A percentile compares a stretch with the other conserved stretches of the same genome.
Evolutionary conservation across 2,113 vertebrate species (phyloP).

Genomic region (Pluvialis apricaria): DNA sequence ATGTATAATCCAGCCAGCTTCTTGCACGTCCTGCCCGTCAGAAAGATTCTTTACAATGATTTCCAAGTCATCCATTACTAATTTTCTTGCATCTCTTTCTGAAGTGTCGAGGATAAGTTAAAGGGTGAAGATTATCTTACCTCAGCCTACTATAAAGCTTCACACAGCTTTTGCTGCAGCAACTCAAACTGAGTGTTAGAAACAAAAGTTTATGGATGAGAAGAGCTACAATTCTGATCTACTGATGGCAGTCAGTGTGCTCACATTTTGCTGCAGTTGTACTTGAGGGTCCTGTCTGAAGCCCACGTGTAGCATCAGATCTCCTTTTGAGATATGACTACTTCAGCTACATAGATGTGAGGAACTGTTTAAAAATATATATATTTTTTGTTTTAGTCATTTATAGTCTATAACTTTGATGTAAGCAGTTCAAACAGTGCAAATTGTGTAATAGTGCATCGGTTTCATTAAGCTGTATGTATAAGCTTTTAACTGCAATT

Average conservation of each 20-base stretch:
- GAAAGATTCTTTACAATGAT: background rate
- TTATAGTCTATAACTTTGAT: background rate
- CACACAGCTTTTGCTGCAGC: background rate
- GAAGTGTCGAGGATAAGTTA: background rate
- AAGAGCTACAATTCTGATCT: background rate
- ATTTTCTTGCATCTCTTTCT: background rate
- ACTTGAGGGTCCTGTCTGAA: background rate
- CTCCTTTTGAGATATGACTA: background rate
- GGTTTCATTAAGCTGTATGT: background rate
- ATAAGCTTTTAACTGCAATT: background rate
- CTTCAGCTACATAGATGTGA: background rate
- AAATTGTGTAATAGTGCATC: background rate
- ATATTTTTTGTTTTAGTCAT: background rate
- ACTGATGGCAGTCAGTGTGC: background rate
- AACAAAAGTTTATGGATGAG: background rate
- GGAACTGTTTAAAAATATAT: background rate
- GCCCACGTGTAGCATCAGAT: background rate
- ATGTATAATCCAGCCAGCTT: background rate
- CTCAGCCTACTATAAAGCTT: background rate
- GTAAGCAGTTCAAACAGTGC: rapidly evolving
- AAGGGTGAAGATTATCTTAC: background rate
- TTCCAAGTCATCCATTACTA: background rate
- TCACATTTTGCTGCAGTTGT: background rate
- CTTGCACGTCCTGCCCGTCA: rapidly evolving
- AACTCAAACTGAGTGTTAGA: background rate